These are phyloP conservation scores for Crenichthys baileyi DNA, from an alignment of 2,797 vertebrate genomes.

Conservation along the genomic window DNA sequence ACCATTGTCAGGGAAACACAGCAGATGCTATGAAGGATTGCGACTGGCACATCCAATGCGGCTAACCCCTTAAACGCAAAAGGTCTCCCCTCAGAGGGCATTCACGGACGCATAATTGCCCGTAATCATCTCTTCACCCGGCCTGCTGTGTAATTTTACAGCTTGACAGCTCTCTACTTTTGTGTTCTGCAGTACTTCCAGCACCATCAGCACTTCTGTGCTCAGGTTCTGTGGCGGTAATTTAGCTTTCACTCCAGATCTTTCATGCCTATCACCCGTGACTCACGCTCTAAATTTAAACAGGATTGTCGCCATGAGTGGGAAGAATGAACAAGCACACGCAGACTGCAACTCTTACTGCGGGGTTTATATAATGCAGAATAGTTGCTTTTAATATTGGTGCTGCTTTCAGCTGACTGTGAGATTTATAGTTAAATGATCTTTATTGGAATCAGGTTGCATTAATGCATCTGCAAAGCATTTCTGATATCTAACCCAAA, in stretches of 20 bases:
- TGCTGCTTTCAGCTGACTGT: background rate
- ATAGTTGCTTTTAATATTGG: background rate
- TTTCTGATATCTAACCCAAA: background rate
- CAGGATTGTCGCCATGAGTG: conserved; percentile 9
- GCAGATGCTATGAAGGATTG: conserved; percentile 19
- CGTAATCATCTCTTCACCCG: conserved; percentile 70
- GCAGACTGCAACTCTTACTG: background rate
- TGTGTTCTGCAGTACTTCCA: conserved; percentile 56
- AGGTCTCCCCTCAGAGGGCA: conserved; percentile 60
- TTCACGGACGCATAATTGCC: conserved; percentile 69
- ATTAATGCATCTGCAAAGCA: background rate
- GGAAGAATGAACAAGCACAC: conserved; percentile 29
- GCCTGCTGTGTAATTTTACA: conserved; percentile 66
- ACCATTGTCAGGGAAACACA: conserved; percentile 12
- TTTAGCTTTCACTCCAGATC: conserved; percentile 69
- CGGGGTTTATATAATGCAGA: background rate
- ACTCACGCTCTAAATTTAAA: conserved; percentile 66
- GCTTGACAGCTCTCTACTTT: conserved; percentile 71
- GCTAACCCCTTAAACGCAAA: conserved; percentile 45
- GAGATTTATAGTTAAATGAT: background rate
- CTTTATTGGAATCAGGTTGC: background rate
- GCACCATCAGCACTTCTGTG: conserved; percentile 69
- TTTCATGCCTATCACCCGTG: conserved; percentile 49
- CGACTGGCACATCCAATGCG: conserved; percentile 37
- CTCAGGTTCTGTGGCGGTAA: conserved; percentile 61